These are phyloP conservation scores for Perdita meconis DNA, from an alignment of 2,888 invertebrate species.

Conservation along the genomic window DNA sequence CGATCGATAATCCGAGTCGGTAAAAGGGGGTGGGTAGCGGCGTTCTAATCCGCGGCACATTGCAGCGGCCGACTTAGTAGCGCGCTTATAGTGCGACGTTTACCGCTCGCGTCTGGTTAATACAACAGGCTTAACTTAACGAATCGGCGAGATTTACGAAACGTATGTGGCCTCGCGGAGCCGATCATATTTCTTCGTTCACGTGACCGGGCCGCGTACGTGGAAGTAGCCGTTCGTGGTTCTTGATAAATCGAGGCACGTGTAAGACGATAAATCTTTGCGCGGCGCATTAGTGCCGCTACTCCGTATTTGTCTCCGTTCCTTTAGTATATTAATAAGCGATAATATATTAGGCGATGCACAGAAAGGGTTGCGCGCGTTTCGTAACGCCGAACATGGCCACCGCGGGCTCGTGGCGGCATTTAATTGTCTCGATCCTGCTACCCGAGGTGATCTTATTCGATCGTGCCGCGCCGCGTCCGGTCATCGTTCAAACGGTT, in stretches of 20 bases:
- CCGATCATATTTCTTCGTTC: conserved; percentile 71
- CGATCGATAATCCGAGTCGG: not conserved
- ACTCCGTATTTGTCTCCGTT: conserved; percentile 71
- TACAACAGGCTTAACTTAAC: conserved; percentile 70
- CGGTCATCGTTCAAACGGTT: conserved; percentile 14
- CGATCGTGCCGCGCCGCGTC: not conserved
- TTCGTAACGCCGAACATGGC: conserved; percentile 16
- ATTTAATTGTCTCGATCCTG: conserved; percentile 43
- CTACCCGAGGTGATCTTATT: conserved; percentile 1
- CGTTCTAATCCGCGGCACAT: conserved; percentile 34
- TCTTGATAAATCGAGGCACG: conserved; percentile 70
- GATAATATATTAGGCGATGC: conserved; percentile 60
- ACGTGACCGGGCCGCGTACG: conserved; percentile 57
- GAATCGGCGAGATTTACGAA: conserved; percentile 73
- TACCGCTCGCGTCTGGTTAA: conserved; percentile 63
- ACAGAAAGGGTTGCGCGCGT: conserved; percentile 20
- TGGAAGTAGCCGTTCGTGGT: conserved; percentile 60
- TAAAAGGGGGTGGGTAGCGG: not conserved
- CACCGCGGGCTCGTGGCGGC: conserved; percentile 10
- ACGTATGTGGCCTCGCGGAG: conserved; percentile 64
- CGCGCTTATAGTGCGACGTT: conserved; percentile 61
- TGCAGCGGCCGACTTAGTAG: conserved; percentile 34
- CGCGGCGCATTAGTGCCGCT: conserved; percentile 64
- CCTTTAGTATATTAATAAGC: conserved; percentile 68
- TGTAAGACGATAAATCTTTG: conserved; percentile 71